These are phyloP conservation scores for Amblyornis subalaris DNA, from an alignment of 2,113 vertebrate species.

Conservation along the genomic window DNA sequence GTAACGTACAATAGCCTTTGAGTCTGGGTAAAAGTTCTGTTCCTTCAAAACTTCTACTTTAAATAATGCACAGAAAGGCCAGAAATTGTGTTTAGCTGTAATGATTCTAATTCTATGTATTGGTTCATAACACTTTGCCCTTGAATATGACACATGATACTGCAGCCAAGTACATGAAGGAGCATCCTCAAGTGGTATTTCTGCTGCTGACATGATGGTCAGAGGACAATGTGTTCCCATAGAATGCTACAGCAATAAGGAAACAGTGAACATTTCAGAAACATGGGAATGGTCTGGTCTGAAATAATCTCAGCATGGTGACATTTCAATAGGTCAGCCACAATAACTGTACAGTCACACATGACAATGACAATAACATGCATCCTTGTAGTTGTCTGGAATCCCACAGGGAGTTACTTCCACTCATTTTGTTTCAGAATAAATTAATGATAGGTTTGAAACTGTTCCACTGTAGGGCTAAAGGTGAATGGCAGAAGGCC, in stretches of 20 bases:
- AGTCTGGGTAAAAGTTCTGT: not conserved
- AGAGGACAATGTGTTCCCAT: not conserved
- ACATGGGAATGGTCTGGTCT: not conserved
- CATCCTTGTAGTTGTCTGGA: not conserved
- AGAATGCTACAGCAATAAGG: not conserved
- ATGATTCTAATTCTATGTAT: not conserved
- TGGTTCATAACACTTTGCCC: not conserved
- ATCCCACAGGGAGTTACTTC: not conserved
- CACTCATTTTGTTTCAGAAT: not conserved
- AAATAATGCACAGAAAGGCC: not conserved
- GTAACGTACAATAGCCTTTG: not conserved
- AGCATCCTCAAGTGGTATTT: not conserved
- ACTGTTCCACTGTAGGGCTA: not conserved
- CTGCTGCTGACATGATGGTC: not conserved
- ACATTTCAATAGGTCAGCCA: not conserved
- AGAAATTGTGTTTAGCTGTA: not conserved
- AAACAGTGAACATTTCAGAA: not conserved
- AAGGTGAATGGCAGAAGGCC: not conserved
- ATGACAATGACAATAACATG: not conserved
- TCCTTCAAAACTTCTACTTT: not conserved
- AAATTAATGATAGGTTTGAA: not conserved
- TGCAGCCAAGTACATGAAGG: rapidly evolving
- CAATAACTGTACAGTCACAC: not conserved
- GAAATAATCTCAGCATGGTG: not conserved
- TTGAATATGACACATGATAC: not conserved